Percentiles rank a stretch among this genome's conserved stretches.
Evolutionary conservation across 2,113 vertebrate genomes (phyloP).

Genomic region (Catharus fuscescens): DNA sequence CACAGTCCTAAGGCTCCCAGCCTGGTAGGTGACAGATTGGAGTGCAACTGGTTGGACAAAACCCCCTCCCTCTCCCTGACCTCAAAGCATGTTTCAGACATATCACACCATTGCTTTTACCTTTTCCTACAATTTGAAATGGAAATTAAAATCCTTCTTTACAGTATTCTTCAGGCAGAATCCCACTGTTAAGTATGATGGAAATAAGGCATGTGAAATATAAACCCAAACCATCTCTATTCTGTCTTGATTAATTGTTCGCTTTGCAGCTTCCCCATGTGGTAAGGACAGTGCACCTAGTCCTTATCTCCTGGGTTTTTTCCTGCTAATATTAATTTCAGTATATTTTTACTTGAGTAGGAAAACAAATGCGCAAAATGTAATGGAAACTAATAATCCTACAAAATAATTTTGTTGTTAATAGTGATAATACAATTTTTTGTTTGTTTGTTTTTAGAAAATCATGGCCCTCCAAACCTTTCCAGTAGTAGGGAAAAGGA

Average conservation of each 20-base stretch:
- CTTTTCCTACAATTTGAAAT: neutral
- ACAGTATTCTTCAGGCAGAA: neutral
- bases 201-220: neutral
- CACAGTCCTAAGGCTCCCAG: neutral
- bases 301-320: fast-evolving
- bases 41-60: neutral
- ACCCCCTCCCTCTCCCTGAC: fast-evolving
- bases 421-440: neutral
- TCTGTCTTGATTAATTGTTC: neutral
- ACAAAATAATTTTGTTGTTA: neutral
- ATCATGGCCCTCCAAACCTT: neutral
- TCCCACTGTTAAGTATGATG: neutral
- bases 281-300: neutral
- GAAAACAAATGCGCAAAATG: neutral
- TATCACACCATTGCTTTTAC: neutral
- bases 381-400: neutral
- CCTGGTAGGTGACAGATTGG: neutral
- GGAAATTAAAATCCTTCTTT: neutral
- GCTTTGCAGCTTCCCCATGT: neutral
- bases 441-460: neutral
- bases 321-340: neutral
- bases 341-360: neutral
- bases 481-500: neutral
- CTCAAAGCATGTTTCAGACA: neutral
- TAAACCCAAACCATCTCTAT: neutral